A percentile compares a stretch with the other conserved stretches of the same genome.
phyloP scores from a whole-genome alignment of 2,113 vertebrate species.

The Pterocles gutturalis region DNA sequence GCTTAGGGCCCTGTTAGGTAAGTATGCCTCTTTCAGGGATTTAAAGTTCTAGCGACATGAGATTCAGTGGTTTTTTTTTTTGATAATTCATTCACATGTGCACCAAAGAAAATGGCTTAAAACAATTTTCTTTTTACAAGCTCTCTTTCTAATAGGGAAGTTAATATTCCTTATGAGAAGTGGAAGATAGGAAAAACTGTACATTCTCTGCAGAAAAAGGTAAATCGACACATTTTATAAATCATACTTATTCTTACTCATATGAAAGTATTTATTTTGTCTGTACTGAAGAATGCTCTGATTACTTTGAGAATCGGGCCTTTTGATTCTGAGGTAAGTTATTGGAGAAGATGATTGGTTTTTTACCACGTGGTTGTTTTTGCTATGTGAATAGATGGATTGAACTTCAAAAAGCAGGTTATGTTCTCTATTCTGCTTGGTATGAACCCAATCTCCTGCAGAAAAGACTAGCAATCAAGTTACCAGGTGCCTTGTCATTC shows the following conservation, averaged over 20 bases:
- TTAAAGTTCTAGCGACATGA: not conserved
- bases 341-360: not conserved
- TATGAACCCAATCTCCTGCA: not conserved
- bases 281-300: not conserved
- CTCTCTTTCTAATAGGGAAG: not conserved
- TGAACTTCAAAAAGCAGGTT: not conserved
- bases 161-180: not conserved
- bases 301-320: not conserved
- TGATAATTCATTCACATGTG: not conserved
- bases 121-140: not conserved
- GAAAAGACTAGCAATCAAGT: not conserved
- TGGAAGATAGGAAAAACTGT: not conserved
- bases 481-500: not conserved
- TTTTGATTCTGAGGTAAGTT: not conserved
- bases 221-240: not conserved
- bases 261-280: not conserved
- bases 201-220: not conserved
- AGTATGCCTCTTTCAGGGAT: not conserved
- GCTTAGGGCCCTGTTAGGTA: not conserved
- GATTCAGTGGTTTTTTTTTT: not conserved
- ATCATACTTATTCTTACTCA: not conserved
- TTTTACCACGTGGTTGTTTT: fast-evolving
- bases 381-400: not conserved
- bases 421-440: not conserved
- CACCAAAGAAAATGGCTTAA: not conserved